Evolutionary conservation across 2,113 vertebrate species (phyloP).

Genomic region (Pavo muticus): DNA sequence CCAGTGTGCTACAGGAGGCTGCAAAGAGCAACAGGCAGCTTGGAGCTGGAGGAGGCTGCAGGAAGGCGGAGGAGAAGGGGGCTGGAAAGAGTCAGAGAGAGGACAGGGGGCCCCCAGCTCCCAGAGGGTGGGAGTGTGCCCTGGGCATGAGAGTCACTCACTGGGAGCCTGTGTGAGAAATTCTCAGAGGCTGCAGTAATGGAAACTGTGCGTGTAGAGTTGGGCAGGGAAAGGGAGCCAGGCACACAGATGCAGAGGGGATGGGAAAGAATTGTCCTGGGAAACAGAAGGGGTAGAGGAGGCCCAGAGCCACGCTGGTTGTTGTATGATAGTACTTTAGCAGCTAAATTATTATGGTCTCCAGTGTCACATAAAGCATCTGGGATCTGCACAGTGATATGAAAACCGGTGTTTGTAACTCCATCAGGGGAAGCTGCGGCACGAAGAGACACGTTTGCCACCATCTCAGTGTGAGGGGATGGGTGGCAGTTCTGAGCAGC

Average conservation of each 20-base stretch:
- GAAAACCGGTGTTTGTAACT: not conserved
- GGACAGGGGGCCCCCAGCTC: not conserved
- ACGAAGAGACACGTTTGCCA: not conserved
- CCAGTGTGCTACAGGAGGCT: not conserved
- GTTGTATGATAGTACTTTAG: not conserved
- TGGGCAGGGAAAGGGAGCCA: not conserved
- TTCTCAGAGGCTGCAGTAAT: slow-evolving; percentile 16
- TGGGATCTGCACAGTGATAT: not conserved
- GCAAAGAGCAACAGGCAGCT: not conserved
- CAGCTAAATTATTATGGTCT: not conserved
- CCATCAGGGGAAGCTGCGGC: not conserved
- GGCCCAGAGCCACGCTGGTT: not conserved
- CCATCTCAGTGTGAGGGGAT: not conserved
- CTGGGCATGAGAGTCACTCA: not conserved
- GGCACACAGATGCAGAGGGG: not conserved
- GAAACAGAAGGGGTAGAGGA: not conserved
- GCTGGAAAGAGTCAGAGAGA: not conserved
- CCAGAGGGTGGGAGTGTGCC: not conserved
- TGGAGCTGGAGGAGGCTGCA: not conserved
- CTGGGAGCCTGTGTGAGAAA: not conserved
- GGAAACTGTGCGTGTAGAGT: not conserved
- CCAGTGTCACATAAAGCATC: not conserved
- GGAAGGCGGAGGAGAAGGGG: not conserved
- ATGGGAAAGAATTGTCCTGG: not conserved
- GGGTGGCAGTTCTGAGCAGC: not conserved